Evolutionary conservation across 2,888 invertebrate genomes (phyloP).

Genomic region (Biston betularia): DNA sequence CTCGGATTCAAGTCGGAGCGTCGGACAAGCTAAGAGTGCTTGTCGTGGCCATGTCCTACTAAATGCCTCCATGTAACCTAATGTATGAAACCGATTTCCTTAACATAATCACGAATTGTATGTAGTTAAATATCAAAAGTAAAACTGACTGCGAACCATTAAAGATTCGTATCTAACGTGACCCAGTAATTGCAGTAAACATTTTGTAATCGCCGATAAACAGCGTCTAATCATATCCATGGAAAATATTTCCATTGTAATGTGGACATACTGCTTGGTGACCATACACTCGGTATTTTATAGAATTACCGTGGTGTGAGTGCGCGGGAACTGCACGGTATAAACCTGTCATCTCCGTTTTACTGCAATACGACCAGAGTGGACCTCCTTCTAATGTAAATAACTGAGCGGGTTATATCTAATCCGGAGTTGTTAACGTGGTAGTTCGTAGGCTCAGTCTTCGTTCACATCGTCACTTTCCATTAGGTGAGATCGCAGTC

Average conservation of each 20-base stretch:
- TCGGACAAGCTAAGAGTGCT: background rate
- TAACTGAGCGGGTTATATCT: too few relatives aligned
- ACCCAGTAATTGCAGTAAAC: conserved; percentile 50
- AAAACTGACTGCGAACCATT: conserved; percentile 45
- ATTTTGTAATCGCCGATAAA: conserved; percentile 47
- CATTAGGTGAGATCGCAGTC: too few relatives aligned
- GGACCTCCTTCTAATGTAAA: too few relatives aligned
- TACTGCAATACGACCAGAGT: too few relatives aligned
- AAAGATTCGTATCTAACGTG: conserved; percentile 46
- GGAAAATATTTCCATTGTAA: conserved; percentile 61
- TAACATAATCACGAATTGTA: conserved; percentile 48
- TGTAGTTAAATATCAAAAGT: conserved; percentile 43
- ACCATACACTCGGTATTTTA: background rate
- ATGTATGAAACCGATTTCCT: conserved; percentile 55
- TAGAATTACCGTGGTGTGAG: too few relatives aligned
- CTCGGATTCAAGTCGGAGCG: background rate
- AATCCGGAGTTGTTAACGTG: too few relatives aligned
- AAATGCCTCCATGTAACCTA: conserved; percentile 49
- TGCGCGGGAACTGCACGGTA: too few relatives aligned
- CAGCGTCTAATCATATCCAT: conserved; percentile 56
- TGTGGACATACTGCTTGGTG: conserved; percentile 36
- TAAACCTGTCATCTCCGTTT: too few relatives aligned
- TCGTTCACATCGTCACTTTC: too few relatives aligned
- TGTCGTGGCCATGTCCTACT: conserved; percentile 28
- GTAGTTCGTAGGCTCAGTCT: too few relatives aligned